phyloP scores from a whole-genome alignment of 2,797 vertebrate species.

The Miichthys miiuy region DNA sequence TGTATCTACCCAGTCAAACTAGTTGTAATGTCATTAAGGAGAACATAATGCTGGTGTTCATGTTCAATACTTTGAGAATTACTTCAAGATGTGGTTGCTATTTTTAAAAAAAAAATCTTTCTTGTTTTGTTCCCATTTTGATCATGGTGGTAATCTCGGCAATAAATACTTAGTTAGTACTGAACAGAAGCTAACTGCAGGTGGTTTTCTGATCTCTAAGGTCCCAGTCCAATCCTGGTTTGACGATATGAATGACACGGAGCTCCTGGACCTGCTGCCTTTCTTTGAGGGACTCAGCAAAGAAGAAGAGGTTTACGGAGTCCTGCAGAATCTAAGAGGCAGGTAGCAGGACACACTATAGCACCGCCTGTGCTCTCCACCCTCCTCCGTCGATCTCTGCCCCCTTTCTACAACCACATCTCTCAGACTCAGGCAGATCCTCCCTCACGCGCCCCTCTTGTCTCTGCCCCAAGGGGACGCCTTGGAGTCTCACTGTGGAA shows the following conservation, averaged over 20 bases:
- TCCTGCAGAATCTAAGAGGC: constrained; percentile 92
- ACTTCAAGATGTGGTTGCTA: not conserved
- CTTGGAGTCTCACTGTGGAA: constrained; percentile 79
- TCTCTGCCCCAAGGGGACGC: constrained; percentile 67
- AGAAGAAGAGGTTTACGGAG: constrained; percentile 95
- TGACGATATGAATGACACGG: constrained; percentile 97
- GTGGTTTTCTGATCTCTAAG: constrained; percentile 69
- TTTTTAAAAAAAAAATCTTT: too few relatives aligned
- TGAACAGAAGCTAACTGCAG: not conserved
- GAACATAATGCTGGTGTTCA: not conserved
- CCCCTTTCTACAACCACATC: constrained; percentile 50
- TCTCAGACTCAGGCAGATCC: constrained; percentile 75
- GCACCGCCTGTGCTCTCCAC: constrained; percentile 36
- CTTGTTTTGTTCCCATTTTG: too few relatives aligned
- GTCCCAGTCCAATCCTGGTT: constrained; percentile 99
- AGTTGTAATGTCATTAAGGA: not conserved
- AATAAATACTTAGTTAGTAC: too few relatives aligned
- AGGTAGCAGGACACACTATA: constrained; percentile 89
- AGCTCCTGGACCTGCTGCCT: constrained; percentile 96
- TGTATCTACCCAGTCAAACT: not conserved
- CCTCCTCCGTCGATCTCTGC: constrained; percentile 50
- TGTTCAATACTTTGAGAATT: not conserved
- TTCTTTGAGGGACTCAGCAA: constrained; percentile 97
- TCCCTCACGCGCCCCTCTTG: constrained; percentile 64
- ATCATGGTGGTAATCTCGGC: too few relatives aligned